phyloP scores from a whole-genome alignment of 2,113 vertebrate genomes.

The Engystomops pustulosus region DNA sequence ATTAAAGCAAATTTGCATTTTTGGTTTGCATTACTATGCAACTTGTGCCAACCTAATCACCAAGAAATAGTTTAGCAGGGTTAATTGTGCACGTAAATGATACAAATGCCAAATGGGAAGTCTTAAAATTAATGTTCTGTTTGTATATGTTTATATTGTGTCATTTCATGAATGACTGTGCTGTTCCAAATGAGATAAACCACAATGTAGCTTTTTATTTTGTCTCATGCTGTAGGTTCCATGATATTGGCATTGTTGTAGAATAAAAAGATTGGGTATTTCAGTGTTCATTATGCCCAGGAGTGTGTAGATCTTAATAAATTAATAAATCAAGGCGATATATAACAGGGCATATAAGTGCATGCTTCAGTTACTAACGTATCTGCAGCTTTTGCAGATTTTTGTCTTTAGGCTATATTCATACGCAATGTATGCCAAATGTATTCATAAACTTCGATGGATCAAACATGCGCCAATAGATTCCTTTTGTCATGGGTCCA shows the following conservation, averaged over 20 bases:
- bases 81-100: slow-evolving; percentile 41
- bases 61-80: slow-evolving; percentile 44
- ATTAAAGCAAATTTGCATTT: slow-evolving; percentile 20
- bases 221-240: background rate
- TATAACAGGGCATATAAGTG: too few species aligned
- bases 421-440: background rate
- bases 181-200: slow-evolving; percentile 37
- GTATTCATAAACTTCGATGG: background rate
- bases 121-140: slow-evolving; percentile 54
- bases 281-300: background rate
- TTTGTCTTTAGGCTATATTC: background rate
- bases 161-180: slow-evolving; percentile 38
- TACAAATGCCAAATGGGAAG: slow-evolving; percentile 49
- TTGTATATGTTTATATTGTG: slow-evolving; percentile 40
- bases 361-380: too few species aligned
- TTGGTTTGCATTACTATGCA: slow-evolving; percentile 21
- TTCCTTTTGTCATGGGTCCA: too few species aligned
- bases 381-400: background rate
- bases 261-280: background rate
- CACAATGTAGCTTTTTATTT: background rate
- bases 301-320: background rate
- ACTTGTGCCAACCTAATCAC: slow-evolving; percentile 43
- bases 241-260: background rate
- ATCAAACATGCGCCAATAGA: too few species aligned
- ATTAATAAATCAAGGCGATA: background rate